These are phyloP conservation scores for Parnassius glacialis DNA, from an alignment of 2,888 invertebrate genomes.

Conservation along the genomic window DNA sequence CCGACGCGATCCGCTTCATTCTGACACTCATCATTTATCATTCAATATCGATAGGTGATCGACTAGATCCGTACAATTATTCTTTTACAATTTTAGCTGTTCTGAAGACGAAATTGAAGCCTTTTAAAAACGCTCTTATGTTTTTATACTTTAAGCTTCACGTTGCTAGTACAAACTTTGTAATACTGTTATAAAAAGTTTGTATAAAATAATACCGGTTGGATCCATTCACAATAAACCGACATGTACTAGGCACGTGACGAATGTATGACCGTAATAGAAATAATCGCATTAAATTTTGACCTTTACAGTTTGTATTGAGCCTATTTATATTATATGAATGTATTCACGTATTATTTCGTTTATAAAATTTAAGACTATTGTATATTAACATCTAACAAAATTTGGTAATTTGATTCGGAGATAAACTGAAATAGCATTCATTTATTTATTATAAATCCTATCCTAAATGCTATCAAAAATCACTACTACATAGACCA, in stretches of 20 bases:
- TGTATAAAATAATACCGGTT: conserved; percentile 53
- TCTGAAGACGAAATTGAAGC: conserved; percentile 2
- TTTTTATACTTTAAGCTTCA: conserved; percentile 19
- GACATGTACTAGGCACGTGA: conserved; percentile 37
- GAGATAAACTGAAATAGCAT: too few relatives aligned
- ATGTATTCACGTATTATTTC: too few relatives aligned
- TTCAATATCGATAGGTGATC: conserved; percentile 64
- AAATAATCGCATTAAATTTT: conserved; percentile 35
- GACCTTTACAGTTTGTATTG: conserved; percentile 28
- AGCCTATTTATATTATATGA: conserved; percentile 3
- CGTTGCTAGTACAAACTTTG: conserved; percentile 23
- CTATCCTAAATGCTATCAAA: too few relatives aligned
- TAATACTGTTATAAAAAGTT: conserved; percentile 30
- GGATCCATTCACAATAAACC: conserved; percentile 54
- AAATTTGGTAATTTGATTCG: too few relatives aligned
- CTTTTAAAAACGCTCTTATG: conserved; percentile 17
- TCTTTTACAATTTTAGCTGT: conserved; percentile 25
- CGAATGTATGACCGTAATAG: conserved; percentile 31
- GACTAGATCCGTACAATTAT: conserved; percentile 57
- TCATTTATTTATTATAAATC: too few relatives aligned
- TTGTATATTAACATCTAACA: too few relatives aligned
- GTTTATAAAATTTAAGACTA: too few relatives aligned
- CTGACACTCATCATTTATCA: conserved; percentile 64
- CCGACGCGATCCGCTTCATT: conserved; percentile 41
- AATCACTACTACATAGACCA: too few relatives aligned